Percentiles rank a stretch among this genome's conserved stretches.
Conservation (phyloP, 2,888 invertebrate genomes). For the Eupithecia exiguata region DNA sequence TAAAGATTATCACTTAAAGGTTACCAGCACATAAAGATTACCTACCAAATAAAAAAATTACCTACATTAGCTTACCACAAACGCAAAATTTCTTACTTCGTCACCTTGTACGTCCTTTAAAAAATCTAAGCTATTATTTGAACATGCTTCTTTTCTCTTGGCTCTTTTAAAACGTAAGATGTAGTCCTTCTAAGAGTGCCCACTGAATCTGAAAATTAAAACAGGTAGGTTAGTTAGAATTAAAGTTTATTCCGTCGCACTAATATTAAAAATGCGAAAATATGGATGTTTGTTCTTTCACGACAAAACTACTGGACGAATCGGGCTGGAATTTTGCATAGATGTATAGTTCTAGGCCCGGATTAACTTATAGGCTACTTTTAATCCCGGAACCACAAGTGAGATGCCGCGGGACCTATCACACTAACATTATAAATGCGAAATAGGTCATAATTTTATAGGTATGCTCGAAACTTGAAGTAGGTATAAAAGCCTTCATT, state of each 20-base stretch:
- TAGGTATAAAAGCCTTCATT: not conserved
- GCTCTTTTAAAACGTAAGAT: constrained; percentile 75
- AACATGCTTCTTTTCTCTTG: constrained; percentile 75
- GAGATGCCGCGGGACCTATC: not conserved
- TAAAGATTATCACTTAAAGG: too few relatives aligned
- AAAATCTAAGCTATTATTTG: constrained; percentile 70
- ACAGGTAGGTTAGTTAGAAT: not conserved
- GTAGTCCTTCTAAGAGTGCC: constrained; percentile 72
- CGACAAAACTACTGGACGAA: too few relatives aligned
- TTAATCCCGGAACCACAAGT: not conserved
- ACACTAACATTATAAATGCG: not conserved
- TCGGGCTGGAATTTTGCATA: too few relatives aligned
- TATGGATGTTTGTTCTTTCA: not conserved
- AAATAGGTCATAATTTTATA: not conserved
- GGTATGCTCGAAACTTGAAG: not conserved
- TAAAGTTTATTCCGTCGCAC: not conserved
- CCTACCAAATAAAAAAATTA: not conserved
- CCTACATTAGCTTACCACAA: not conserved
- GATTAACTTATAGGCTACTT: too few relatives aligned
- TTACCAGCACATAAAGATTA: too few relatives aligned
- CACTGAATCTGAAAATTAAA: constrained; percentile 50
- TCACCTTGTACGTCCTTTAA: not conserved
- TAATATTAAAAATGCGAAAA: not conserved
- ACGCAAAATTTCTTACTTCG: not conserved
- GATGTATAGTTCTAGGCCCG: too few relatives aligned